Conservation (phyloP, 2,888 invertebrate species). For the Cremastinae sp. region DNA sequence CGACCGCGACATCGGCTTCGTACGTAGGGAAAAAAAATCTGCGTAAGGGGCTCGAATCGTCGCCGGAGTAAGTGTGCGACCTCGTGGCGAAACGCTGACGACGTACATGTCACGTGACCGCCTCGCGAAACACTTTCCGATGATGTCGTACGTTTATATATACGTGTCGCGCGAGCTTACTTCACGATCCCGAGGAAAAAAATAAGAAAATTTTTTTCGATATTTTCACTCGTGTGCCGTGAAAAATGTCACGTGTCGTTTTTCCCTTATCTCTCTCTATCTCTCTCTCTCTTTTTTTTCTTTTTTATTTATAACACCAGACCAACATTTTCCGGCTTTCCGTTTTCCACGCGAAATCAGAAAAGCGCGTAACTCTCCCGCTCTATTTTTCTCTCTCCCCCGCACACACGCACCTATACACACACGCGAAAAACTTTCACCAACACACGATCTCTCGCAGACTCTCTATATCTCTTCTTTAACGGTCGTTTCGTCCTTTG, state of each 20-base stretch:
- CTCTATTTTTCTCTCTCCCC: not conserved
- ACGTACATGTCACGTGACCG: slow-evolving; percentile 48
- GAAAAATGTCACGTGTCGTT: no score
- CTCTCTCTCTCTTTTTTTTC: no score
- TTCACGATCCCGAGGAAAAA: not conserved
- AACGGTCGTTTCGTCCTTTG: slow-evolving; percentile 32
- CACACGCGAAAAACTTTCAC: not conserved
- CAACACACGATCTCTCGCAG: not conserved
- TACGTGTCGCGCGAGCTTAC: not conserved
- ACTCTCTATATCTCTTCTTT: not conserved
- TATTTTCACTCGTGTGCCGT: no score
- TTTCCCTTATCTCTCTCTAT: no score
- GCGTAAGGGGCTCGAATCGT: slow-evolving; percentile 30
- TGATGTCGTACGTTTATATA: slow-evolving; percentile 1
- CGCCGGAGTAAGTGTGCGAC: slow-evolving; percentile 17
- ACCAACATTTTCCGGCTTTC: not conserved
- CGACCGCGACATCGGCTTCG: slow-evolving; percentile 31
- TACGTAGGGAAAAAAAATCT: slow-evolving; percentile 24
- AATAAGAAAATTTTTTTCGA: no score
- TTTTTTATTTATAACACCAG: not conserved
- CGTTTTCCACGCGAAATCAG: not conserved
- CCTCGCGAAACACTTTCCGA: slow-evolving; percentile 20
- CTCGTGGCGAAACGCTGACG: slow-evolving; percentile 40
- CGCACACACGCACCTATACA: not conserved
- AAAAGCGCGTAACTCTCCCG: not conserved